Evolutionary conservation across 2,797 vertebrate species (phyloP).

Genomic region (Characodon lateralis): DNA sequence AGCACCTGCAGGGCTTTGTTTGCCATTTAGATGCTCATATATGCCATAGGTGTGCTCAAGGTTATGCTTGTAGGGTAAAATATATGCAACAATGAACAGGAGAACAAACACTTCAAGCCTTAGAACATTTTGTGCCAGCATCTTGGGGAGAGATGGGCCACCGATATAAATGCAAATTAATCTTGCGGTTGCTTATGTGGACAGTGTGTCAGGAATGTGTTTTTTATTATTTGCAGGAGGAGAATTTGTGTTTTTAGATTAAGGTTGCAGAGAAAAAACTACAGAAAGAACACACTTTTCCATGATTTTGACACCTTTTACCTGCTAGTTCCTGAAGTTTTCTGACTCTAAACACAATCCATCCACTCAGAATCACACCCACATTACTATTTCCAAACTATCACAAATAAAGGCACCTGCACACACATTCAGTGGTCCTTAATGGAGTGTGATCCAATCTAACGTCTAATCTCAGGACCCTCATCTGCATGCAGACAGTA

Average conservation of each 20-base stretch:
- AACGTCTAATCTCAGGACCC: slow-evolving; percentile 54
- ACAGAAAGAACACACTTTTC: neutral
- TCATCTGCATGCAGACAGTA: slow-evolving; percentile 73
- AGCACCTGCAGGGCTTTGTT: slow-evolving; percentile 33
- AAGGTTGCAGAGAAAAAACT: neutral
- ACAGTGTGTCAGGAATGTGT: slow-evolving; percentile 18
- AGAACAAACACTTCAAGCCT: slow-evolving; percentile 40
- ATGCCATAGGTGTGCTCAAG: slow-evolving; percentile 31
- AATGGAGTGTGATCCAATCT: slow-evolving; percentile 76
- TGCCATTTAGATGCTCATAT: slow-evolving; percentile 9
- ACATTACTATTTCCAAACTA: slow-evolving; percentile 17
- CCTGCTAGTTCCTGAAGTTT: slow-evolving; percentile 18
- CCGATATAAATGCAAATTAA: slow-evolving; percentile 42
- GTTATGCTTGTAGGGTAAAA: slow-evolving; percentile 38
- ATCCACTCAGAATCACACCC: slow-evolving; percentile 6
- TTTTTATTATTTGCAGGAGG: slow-evolving; percentile 6
- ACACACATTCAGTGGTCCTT: slow-evolving; percentile 49
- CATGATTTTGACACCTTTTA: neutral
- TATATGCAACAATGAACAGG: slow-evolving; percentile 14
- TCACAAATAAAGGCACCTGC: neutral
- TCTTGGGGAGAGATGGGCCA: slow-evolving; percentile 25
- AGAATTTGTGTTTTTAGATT: neutral
- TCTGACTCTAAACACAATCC: neutral
- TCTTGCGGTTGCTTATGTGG: slow-evolving; percentile 27
- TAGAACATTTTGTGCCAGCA: slow-evolving; percentile 29